Base-by-base conservation (phyloP, 2,888 invertebrate species). In the Psylliodes chrysocephalus region DNA sequence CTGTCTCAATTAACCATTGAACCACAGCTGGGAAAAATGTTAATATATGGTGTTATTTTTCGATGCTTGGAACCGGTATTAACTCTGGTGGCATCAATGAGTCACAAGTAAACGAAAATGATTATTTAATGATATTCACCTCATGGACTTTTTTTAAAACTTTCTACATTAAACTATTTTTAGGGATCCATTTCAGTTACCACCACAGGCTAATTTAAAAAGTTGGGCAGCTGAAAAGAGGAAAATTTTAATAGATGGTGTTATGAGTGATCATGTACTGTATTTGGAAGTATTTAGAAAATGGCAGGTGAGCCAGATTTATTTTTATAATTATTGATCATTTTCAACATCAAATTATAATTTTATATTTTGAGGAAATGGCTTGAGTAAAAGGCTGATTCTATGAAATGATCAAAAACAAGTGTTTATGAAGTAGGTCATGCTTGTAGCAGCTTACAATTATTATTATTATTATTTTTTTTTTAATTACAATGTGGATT, bases 1-100 rank as follows among this genome's bases (percentile, higher is more conserved):
- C 84, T 98, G 53, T 86, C 96, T n/a, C 95, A 96, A 78, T 83
- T 98, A 47, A 95, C 97, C 0, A 87, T 98, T 1, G 96, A 97
- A 74, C 97, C 98, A 0, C 90, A 93, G 72, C 84, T 96, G 46
- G 96, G 94, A 2, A 96, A 98, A 82, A 94, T 95, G 89, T 82
- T 99, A 64, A 83, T 99, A 0, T 95, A 94, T 79, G 90, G 94
- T 0, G 89, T 95, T 38, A 91, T 96, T 1, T 87, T 97, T 71
- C 94, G 94, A 80, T 99, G 98, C 80, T 84, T 97, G 30, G 95
- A 96, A 80, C 97, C 98, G 1, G 87, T 98, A 25, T 83, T 96
- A 59, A 96, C 96, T 0, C 91, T 99, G 38, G 94, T 94, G 0
- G 93, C 96, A 77, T 89, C 91, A 69, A 85, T 97, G 71, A 91